phyloP scores from a whole-genome alignment of 1,140 invertebrate species.

The Adoxophyes honmai region DNA sequence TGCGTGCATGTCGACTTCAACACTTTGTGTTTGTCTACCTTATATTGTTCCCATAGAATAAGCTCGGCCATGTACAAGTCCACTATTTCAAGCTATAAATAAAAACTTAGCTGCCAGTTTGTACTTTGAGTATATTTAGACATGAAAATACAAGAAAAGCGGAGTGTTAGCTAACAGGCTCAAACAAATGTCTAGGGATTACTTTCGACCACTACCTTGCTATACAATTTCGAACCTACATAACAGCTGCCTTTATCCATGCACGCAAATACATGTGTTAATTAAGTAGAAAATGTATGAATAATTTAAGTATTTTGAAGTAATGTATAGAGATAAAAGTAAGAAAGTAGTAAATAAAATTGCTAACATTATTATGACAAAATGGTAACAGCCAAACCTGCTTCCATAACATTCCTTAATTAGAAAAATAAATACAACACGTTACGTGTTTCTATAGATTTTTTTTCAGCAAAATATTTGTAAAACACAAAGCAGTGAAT shows the following conservation, averaged over 20 bases:
- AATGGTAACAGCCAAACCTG: constrained; percentile 44
- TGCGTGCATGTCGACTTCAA: constrained; percentile 45
- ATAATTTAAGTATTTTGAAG: background rate
- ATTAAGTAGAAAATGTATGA: constrained; percentile 2
- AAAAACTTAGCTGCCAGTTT: constrained; percentile 59
- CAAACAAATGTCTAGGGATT: constrained; percentile 37
- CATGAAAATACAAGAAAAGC: constrained; percentile 16
- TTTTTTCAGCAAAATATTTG: constrained; percentile 7
- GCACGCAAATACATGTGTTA: constrained; percentile 39
- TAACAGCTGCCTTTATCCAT: constrained; percentile 58
- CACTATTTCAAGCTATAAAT: constrained; percentile 25
- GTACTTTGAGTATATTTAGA: constrained; percentile 36
- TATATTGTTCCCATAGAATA: constrained; percentile 72
- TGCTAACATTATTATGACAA: constrained; percentile 17
- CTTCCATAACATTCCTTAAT: constrained; percentile 35
- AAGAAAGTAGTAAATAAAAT: constrained; percentile 5
- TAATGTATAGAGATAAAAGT: too few relatives aligned
- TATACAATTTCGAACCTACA: constrained; percentile 42
- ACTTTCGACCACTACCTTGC: constrained; percentile 39
- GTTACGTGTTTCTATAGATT: constrained; percentile 2
- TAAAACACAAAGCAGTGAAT: constrained; percentile 8
- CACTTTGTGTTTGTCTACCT: constrained; percentile 39
- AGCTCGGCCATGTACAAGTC: constrained; percentile 55
- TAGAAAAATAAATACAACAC: constrained; percentile 42
- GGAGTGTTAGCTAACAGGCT: constrained; percentile 20